Base-by-base conservation (phyloP, 2,888 invertebrate genomes). In the Caenorhabditis sp. region DNA sequence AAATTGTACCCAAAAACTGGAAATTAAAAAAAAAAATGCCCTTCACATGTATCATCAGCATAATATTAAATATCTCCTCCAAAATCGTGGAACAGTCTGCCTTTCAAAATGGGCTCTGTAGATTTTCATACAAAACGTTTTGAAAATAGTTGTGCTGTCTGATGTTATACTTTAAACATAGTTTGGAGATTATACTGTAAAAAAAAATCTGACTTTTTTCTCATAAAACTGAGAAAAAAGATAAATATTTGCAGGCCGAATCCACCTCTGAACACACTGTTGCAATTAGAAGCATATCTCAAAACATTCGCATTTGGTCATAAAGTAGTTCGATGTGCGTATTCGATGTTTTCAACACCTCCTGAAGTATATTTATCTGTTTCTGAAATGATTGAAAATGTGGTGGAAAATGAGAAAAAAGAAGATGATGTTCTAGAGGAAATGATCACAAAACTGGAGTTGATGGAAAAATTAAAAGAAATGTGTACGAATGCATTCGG, bases 401-500 rank as follows among this genome's bases (percentile, higher is more conserved):
- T 64, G 5, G 67, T 19, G 0, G 62, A 59, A 26, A 12, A 49
- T 1, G 58, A 54, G 1, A 19, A 58, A 0, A 61, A 66, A 14
- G 31, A n/a, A 0, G 58, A 51, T 23, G 12, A 6, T 5, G 23
- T 57, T 37, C n/a, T 36, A 14, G 49, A 58, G 49, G 60, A 62
- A 65, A 50, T 58, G 12, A 8, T 62, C 21, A 31, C 49, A 0
- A 60, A 58, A 4, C 27, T 62, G 4, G 74, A 77, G 6, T 55
- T 79, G 19, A 58, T 70, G n/a, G 62, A 76, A 10, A 75, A 79
- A n/a, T 36, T 82, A 12, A 73, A 65, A 59, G 62, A 69, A 1
- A 23, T 72, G 58, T 80, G 78, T 60, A 61, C 58, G 17, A 63
- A 67, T n/a, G 81, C 70, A 21, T 82, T 82, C 64, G 43, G 64